These are phyloP conservation scores for Anhinga rufa DNA, from an alignment of 2,113 vertebrate genomes.

Conservation along the genomic window DNA sequence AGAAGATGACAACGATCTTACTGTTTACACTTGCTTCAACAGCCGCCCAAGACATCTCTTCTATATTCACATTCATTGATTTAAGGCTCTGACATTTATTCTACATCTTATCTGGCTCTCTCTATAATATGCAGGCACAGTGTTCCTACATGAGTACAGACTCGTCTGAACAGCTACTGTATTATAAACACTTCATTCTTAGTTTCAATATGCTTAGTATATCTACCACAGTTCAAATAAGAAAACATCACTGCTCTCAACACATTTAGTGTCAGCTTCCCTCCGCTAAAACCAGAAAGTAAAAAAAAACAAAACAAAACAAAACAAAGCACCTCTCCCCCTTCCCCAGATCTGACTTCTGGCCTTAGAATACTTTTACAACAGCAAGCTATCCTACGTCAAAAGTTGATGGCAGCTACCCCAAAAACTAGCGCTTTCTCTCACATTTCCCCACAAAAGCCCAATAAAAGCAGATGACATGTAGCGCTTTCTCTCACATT, in stretches of 20 bases:
- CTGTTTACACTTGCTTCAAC: background rate
- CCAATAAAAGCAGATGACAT: background rate
- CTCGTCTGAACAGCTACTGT: background rate
- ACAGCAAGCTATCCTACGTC: background rate
- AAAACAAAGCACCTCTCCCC: background rate
- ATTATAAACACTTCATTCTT: background rate
- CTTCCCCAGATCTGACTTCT: background rate
- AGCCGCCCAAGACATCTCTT: background rate
- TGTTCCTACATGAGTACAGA: background rate
- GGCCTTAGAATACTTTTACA: background rate
- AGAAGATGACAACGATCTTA: background rate
- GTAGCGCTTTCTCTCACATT: background rate
- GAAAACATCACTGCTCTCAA: background rate
- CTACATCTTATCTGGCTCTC: background rate
- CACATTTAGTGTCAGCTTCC: background rate
- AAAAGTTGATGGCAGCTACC: background rate
- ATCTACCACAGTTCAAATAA: background rate
- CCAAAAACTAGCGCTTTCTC: background rate
- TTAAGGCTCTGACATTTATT: background rate
- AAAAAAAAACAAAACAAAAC: background rate
- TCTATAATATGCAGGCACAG: background rate
- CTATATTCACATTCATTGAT: background rate
- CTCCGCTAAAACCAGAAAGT: background rate
- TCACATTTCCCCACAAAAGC: background rate
- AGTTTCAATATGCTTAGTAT: background rate